Conservation (phyloP, 1,140 invertebrate genomes). For the Leptestheria dahalacensis region DNA sequence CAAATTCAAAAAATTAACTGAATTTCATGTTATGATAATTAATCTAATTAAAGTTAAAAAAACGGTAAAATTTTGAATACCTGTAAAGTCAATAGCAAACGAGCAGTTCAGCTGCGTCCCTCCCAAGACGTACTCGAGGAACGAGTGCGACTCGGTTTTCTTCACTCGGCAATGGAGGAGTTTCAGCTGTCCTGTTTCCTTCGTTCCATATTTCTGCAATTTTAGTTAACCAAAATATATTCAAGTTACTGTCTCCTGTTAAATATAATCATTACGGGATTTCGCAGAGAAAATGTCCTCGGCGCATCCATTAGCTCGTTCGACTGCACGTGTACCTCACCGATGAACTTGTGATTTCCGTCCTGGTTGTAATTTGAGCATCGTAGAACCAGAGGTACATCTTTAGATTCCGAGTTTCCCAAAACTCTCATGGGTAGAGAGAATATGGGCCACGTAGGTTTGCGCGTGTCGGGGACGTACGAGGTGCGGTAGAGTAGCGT, state of each 20-base stretch:
- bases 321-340: background rate
- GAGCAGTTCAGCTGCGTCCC: conserved; percentile 36
- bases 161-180: conserved; percentile 24
- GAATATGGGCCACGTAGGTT: conserved; percentile 3
- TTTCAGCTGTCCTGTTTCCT: background rate
- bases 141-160: conserved; percentile 32
- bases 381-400: background rate
- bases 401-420: background rate
- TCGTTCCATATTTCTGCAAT: background rate
- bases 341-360: conserved; percentile 9
- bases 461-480: background rate
- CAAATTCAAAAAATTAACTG: conserved; percentile 34
- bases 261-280: background rate
- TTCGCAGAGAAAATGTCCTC: background rate
- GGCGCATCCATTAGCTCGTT: background rate
- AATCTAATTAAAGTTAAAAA: too few relatives aligned
- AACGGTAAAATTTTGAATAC: conserved; percentile 21
- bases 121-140: conserved; percentile 42
- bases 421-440: conserved; percentile 2
- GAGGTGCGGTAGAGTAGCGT: conserved; percentile 1
- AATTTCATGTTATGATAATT: too few relatives aligned
- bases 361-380: background rate
- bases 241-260: background rate
- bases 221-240: background rate
- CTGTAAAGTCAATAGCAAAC: conserved; percentile 49